Percentiles rank a stretch among this genome's conserved stretches.
Evolutionary conservation across 2,113 vertebrate species (phyloP).

Genomic region (Eptesicus fuscus): DNA sequence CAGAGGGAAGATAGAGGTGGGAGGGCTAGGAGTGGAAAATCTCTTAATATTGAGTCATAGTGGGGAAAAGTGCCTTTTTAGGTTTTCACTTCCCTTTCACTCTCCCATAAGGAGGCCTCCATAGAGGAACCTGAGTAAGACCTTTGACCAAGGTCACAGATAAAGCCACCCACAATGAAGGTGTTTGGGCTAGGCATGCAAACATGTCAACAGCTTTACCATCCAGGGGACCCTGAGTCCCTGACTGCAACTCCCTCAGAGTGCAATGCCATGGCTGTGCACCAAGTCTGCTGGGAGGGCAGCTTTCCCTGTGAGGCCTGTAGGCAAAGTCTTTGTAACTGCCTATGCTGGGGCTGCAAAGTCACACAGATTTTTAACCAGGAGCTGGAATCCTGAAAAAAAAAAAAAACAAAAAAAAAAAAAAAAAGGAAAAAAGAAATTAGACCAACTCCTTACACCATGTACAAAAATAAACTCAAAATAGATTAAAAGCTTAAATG

Average conservation of each 20-base stretch:
- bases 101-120: background rate
- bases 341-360: background rate
- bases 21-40: background rate
- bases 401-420: background rate
- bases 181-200: background rate
- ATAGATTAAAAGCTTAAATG: background rate
- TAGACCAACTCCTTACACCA: background rate
- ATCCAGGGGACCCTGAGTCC: background rate
- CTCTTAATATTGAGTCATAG: background rate
- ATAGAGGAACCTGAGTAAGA: background rate
- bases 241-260: background rate
- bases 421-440: background rate
- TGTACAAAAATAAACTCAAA: background rate
- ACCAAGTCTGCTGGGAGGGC: background rate
- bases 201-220: background rate
- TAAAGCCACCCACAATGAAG: background rate
- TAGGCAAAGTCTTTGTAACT: background rate
- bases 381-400: background rate
- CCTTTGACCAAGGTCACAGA: background rate
- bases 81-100: background rate
- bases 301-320: background rate
- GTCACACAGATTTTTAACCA: background rate
- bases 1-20: too few species aligned
- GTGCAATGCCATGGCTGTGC: fast-evolving
- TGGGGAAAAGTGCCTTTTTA: background rate